Evolutionary conservation across 2,113 vertebrate genomes (phyloP), one percentile per base, ranked within the genome.

Genomic region (Gobiocypris rarus): DNA sequence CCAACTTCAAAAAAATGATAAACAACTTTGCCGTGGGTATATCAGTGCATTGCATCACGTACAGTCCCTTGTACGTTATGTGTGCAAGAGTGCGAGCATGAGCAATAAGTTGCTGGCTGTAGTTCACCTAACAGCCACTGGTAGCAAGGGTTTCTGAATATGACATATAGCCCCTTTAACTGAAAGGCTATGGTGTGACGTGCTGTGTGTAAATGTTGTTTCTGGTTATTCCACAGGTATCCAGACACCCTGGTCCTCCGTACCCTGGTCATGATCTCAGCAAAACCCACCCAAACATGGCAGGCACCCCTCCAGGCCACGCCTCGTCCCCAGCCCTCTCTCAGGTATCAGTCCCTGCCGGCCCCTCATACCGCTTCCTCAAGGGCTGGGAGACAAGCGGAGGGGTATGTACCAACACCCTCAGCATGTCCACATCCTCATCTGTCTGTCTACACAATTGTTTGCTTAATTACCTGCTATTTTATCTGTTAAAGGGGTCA

Each of bases 241-340:
- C 97, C 87, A 96, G 97, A 92, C 97, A 97, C 65, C 94, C 96
- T 77, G 95, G 96, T 87, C 94, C 96, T 88, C 94, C 95, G 86
- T 99, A 96, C 88, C 92, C 95, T 91, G 92, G 96, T 90, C 97
- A 99, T 90, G 98, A 99, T 93, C 94, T 99, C 94, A 95, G 93
- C 93, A 99, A 99, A 95, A 97, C 97, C 92, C 98, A 97, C 90
- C 96, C 96, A 31, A 96, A 92, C 86, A 94, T 99, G 91, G 94
- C 95, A 63, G 96, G 96, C 83, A 97, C 97, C 0, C 96, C 97
- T 38, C 96, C 97, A 19, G 96, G 96, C 92, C 97, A 59, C 28
- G 67, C 96, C 28, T 95, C 97, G 87, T 96, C 97, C 89, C 95
- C 96, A 81, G 96, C 96, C 90, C 96, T 99, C 89, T 96, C 97